These are phyloP conservation scores for Hylaeus anthracinus DNA, from an alignment of 1,140 invertebrate genomes.

Conservation along the genomic window DNA sequence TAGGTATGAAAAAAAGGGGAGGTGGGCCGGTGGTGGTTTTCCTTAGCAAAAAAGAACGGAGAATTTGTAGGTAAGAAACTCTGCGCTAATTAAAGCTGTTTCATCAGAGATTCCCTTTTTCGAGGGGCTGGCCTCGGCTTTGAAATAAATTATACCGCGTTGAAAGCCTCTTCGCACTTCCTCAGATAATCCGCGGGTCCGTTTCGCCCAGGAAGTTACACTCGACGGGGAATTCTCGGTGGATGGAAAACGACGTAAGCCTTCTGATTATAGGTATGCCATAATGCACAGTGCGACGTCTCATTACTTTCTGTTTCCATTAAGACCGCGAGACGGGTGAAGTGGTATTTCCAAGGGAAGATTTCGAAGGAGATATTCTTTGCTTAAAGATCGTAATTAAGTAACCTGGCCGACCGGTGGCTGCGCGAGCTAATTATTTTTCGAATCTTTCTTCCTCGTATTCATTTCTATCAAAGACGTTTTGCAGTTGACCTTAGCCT, in stretches of 20 bases:
- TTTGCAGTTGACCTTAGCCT: no score
- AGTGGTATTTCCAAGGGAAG: not conserved
- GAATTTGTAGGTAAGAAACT: constrained; percentile 58
- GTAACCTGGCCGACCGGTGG: no score
- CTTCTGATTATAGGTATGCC: constrained; percentile 15
- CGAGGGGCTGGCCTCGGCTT: constrained; percentile 51
- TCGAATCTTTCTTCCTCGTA: no score
- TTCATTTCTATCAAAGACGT: no score
- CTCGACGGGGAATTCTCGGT: constrained; percentile 2
- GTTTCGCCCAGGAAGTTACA: constrained; percentile 52
- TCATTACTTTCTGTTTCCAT: not conserved
- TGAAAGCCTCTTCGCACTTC: constrained; percentile 71
- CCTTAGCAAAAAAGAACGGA: constrained; percentile 56
- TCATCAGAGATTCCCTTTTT: constrained; percentile 61
- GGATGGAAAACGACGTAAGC: constrained; percentile 12
- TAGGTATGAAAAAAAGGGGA: not conserved
- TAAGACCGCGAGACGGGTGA: not conserved
- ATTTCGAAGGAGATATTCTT: not conserved
- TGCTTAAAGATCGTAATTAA: not conserved
- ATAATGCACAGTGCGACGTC: constrained; percentile 3
- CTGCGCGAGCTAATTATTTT: no score
- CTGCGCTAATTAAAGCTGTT: constrained; percentile 67
- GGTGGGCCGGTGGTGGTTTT: constrained; percentile 58
- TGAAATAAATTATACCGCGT: constrained; percentile 70
- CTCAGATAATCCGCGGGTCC: constrained; percentile 63